Evolutionary conservation across 2,113 vertebrate species (phyloP), one percentile per base, ranked within the genome.

Genomic region (Pachypanchax playfairii): DNA sequence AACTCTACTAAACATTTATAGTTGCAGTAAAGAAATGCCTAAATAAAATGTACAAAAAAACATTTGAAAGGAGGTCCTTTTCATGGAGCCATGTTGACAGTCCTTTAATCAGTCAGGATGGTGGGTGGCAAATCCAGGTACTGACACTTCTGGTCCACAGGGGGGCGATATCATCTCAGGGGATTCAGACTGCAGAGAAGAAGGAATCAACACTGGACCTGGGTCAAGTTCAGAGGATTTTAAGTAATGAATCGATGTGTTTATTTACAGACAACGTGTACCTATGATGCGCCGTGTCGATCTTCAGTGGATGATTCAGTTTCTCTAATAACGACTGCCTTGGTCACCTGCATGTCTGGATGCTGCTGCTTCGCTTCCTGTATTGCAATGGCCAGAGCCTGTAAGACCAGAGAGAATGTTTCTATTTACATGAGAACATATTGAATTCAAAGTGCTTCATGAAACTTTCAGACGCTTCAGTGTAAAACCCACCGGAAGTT

Each of bases 311-410:
- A 95, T 50, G 95, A 93, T 75, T 98, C 96, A 84, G 96, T 98
- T 96, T 99, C 97, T 93, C 95, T 96, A 90, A 98, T 97, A 74
- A 99, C 97, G 31, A 98, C 93, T 53, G 97, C 97, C 93, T 98
- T 99, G 90, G 97, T 99, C 91, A 99, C 96, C 93, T 97, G 93
- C 97, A 99, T 99, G 89, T 98, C 97, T 0, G 97, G 97, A 77
- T 98, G 97, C 91, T 98, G 96, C 63, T 98, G 94, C 86, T 94
- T 97, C 82, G 96, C 97, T 80, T 99, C 96, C 88, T 98, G 96
- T 90, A 99, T 98, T 89, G 97, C 97, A 85, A 99, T 94, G 85
- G 96, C 96, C 73, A 99, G 90, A 62, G 97, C 97, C 97, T 98
- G 61, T 39, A 18, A 67, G 21, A 21, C 66, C 36, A 72, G 12